These are phyloP conservation scores for Simalia tracyae DNA, from an alignment of 2,797 vertebrate species.

Conservation along the genomic window DNA sequence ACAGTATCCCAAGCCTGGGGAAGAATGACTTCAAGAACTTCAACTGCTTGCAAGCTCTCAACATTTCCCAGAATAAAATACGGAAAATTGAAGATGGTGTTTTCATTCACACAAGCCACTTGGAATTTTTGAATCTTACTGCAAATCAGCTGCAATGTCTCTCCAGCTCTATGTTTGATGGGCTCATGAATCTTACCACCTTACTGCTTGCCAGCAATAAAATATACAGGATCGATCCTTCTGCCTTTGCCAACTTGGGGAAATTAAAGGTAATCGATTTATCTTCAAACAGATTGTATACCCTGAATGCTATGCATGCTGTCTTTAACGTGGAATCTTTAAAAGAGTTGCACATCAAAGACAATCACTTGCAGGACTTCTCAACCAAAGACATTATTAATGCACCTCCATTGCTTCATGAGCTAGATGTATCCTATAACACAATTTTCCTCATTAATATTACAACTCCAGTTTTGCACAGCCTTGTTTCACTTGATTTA, in stretches of 20 bases:
- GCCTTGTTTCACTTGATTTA: conserved; percentile 58
- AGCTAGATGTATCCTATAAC: conserved; percentile 23
- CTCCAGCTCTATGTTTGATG: conserved; percentile 65
- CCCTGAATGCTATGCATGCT: conserved; percentile 41
- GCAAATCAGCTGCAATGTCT: conserved; percentile 73
- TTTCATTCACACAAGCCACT: conserved; percentile 69
- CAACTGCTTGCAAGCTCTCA: conserved; percentile 43
- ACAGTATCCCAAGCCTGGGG: conserved; percentile 64
- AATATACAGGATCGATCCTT: conserved; percentile 42
- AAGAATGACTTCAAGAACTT: conserved; percentile 61
- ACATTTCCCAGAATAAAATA: conserved; percentile 65
- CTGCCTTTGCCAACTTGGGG: conserved; percentile 45
- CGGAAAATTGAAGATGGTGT: conserved; percentile 53
- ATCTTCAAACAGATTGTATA: conserved; percentile 41
- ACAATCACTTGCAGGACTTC: conserved; percentile 58
- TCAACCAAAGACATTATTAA: conserved; percentile 28
- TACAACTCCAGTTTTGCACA: conserved; percentile 49
- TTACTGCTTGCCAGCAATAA: conserved; percentile 58
- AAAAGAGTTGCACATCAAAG: conserved; percentile 45
- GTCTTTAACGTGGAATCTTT: conserved; percentile 35
- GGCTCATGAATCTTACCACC: conserved; percentile 68
- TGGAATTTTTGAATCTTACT: conserved; percentile 77
- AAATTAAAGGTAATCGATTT: conserved; percentile 56
- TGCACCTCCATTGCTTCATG: neutral
- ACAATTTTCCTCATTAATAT: conserved; percentile 34